These are phyloP conservation scores for Centropus bengalensis DNA, from an alignment of 2,113 vertebrate species.

Conservation along the genomic window DNA sequence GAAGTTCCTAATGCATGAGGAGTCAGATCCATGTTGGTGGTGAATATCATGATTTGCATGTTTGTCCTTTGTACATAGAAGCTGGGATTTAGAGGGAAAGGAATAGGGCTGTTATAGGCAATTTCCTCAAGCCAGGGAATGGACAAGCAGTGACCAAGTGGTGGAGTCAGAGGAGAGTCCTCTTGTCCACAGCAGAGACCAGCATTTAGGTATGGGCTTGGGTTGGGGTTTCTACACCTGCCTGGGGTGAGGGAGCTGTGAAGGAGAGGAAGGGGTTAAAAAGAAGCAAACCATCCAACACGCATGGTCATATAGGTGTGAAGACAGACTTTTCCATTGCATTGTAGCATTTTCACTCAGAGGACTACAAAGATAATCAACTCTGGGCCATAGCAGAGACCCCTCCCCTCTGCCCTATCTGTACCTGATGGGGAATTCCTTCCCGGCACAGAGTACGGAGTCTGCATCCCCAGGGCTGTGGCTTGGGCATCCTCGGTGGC, in stretches of 20 bases:
- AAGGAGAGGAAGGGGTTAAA: background rate
- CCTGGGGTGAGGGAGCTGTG: background rate
- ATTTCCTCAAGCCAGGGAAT: rapidly evolving
- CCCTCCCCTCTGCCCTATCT: background rate
- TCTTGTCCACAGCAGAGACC: background rate
- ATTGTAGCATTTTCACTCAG: background rate
- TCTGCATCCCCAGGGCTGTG: background rate
- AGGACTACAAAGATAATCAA: background rate
- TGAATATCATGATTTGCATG: rapidly evolving
- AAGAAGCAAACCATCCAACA: background rate
- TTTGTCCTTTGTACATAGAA: rapidly evolving
- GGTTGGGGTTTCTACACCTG: background rate
- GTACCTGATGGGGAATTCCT: background rate
- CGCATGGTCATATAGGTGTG: rapidly evolving
- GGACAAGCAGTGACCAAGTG: rapidly evolving
- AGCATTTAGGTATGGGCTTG: background rate
- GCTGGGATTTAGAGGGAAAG: background rate
- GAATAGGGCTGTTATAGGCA: rapidly evolving
- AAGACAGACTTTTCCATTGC: background rate
- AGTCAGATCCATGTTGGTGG: rapidly evolving
- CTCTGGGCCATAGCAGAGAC: background rate
- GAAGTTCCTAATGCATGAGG: background rate
- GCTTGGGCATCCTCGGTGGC: background rate
- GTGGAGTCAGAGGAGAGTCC: background rate
- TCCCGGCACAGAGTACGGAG: background rate